Evolutionary conservation across 2,113 vertebrate species (phyloP), one percentile per base, ranked within the genome.

Genomic region (Forbesichthys papilliferus): DNA sequence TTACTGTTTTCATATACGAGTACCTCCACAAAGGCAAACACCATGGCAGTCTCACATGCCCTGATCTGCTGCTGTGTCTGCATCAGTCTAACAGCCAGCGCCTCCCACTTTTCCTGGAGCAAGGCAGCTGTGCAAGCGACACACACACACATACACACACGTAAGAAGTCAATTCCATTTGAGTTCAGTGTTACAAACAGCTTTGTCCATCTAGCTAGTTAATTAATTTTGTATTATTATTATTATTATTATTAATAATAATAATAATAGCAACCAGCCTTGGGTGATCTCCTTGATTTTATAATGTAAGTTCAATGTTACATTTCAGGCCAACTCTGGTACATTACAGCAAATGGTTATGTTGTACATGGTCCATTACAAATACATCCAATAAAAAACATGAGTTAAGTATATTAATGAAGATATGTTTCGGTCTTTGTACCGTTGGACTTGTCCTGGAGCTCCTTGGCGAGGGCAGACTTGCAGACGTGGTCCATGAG

Each of bases 11-110:
- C 9, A 54, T 11, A 1, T 46, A 47, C 34, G 66, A 81, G 87
- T 95, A 99, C 98, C 95, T 99, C 98, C 42, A 99, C 96, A 90
- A 99, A 99, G 49, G 96, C 94, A 76, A 99, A 99, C 53, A 99
- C 84, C 66, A 98, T 89, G 46, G 95, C 88, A 1, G 94, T 94
- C 90, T 99, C 97, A 60, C 96, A 95, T 84, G 94, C 94, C 78
- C 93, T 93, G 90, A 99, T 98, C 91, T 99, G 98, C 66, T 97
- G 95, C 81, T 95, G 95, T 33, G 96, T 97, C 79, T 96, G 96
- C 78, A 74, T 93, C 60, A 99, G 91, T 80, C 93, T 95, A 59
- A 93, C 84, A 62, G 95, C 94, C 92, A 98, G 89, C 0, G 91
- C 88, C 82, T 98, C 95, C 97, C 98, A 99, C 70, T 93, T 94